These are phyloP conservation scores for Sarcophilus harrisii DNA, from an alignment of 2,797 vertebrate genomes.

Conservation along the genomic window DNA sequence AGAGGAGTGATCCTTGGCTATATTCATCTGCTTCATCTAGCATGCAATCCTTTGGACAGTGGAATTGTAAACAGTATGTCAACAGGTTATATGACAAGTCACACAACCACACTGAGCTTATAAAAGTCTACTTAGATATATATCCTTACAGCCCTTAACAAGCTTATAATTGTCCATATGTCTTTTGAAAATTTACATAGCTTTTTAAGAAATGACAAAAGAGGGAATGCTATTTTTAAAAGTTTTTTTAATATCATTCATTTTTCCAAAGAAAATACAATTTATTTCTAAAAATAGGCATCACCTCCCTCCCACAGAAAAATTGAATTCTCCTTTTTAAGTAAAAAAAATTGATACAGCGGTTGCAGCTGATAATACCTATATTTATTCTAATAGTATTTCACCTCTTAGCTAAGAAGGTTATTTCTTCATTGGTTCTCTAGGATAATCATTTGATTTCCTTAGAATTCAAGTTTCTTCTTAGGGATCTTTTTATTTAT, in stretches of 20 bases:
- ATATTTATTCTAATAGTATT: background rate
- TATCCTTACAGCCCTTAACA: background rate
- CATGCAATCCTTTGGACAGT: background rate
- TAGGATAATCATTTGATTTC: background rate
- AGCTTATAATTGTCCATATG: background rate
- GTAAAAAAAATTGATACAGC: background rate
- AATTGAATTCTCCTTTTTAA: background rate
- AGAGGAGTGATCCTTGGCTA: background rate
- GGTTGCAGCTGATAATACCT: background rate
- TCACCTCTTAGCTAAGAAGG: background rate
- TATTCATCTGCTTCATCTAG: background rate
- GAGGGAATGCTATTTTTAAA: background rate
- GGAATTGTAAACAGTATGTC: background rate
- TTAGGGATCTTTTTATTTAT: background rate
- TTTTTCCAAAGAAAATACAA: background rate
- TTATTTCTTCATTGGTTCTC: background rate
- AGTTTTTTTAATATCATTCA: background rate
- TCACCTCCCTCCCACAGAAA: background rate
- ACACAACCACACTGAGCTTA: background rate
- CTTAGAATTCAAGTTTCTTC: background rate
- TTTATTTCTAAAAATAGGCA: background rate
- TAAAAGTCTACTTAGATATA: background rate
- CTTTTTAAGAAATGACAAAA: background rate
- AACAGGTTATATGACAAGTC: background rate
- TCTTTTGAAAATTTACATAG: background rate